A percentile compares a stretch with the other conserved stretches of the same genome.
phyloP scores from a whole-genome alignment of 1,140 invertebrate genomes.

The Bombus waltoni region DNA sequence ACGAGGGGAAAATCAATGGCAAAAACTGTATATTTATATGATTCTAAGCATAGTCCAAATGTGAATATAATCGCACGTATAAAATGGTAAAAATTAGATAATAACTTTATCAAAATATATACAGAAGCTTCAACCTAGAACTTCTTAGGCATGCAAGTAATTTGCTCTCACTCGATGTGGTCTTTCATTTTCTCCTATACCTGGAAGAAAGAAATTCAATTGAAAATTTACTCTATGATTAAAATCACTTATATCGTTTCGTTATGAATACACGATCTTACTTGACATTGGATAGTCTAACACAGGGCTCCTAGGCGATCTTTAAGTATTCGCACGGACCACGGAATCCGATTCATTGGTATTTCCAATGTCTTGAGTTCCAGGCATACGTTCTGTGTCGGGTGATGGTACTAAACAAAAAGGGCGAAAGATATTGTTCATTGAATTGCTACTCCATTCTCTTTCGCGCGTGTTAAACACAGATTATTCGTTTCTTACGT shows the following conservation, averaged over 20 bases:
- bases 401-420: constrained; percentile 62
- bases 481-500: neutral
- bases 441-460: neutral
- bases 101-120: neutral
- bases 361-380: constrained; percentile 50
- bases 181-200: neutral
- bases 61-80: neutral
- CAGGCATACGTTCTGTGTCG: constrained; percentile 64
- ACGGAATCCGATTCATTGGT: constrained; percentile 51
- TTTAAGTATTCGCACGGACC: constrained; percentile 9
- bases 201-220: neutral
- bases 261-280: constrained; percentile 5
- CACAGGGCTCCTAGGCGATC: constrained; percentile 57
- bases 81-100: neutral
- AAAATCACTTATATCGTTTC: too few relatives aligned
- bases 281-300: constrained; percentile 52
- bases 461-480: neutral
- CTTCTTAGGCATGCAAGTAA: neutral
- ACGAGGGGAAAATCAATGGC: neutral
- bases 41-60: neutral
- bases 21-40: neutral
- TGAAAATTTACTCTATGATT: too few relatives aligned
- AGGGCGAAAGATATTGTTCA: too few relatives aligned
- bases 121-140: neutral
- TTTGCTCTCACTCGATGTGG: too few relatives aligned